phyloP scores from a whole-genome alignment of 2,888 invertebrate genomes.

The Agyllia agylla region DNA sequence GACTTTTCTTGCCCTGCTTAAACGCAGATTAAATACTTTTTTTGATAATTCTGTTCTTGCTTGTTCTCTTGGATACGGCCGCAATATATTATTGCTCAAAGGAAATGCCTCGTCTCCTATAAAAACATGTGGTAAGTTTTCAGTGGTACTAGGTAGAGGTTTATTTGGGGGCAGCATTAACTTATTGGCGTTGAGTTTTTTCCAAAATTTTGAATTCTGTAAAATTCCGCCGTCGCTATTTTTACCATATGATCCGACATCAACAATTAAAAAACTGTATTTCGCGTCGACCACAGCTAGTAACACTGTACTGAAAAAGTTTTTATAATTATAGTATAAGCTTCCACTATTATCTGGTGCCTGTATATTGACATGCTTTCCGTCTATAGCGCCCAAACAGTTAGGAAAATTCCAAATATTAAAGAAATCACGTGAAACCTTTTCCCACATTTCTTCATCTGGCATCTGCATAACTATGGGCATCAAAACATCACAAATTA shows the following conservation, averaged over 20 bases:
- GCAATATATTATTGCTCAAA: background rate
- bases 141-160: background rate
- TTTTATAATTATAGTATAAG: background rate
- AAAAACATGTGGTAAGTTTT: background rate
- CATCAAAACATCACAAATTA: background rate
- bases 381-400: background rate
- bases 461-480: background rate
- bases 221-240: background rate
- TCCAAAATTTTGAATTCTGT: background rate
- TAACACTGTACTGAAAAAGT: background rate
- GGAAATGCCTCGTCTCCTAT: background rate
- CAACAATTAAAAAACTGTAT: background rate
- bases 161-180: background rate
- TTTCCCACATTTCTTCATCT: background rate
- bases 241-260: background rate
- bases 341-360: background rate
- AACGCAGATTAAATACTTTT: background rate
- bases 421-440: background rate
- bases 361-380: background rate
- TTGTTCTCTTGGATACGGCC: background rate
- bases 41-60: background rate
- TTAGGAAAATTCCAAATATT: background rate
- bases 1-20: background rate
- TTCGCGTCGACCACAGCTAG: background rate
- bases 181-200: background rate